Evolutionary conservation across 2,113 vertebrate genomes (phyloP), one percentile per base, ranked within the genome.

Genomic region (Lichenostomus cassidix): DNA sequence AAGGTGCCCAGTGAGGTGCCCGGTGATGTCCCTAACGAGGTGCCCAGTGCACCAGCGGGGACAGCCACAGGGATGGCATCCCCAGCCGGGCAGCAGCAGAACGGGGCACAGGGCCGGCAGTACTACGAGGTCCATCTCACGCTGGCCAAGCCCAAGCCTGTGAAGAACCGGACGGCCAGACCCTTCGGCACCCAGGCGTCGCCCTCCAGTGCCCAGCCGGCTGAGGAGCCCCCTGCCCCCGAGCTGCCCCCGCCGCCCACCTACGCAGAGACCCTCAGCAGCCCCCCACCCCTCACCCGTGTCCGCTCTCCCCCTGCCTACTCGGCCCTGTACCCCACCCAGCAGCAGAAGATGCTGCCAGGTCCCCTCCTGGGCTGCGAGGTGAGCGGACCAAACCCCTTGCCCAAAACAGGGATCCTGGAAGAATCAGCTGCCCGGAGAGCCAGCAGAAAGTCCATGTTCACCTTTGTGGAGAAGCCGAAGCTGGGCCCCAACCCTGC

Each of bases 381-480:
- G 56, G 93, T 83, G 55, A 97, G 91, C 1, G 87, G 81, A 52
- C 92, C 56, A 0, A 83, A 78, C 19, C 95, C 98, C 10, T 74
- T 98, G 75, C 94, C 96, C 92, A 99, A 99, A 97, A 98, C 98
- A 0, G 99, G 99, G 69, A 98, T 99, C 86, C 96, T 99, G 75
- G 99, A 99, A 53, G 98, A 99, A 58, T 98, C 98, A 0, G 96
- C 97, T 25, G 96, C 96, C 25, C 98, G 97, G 20, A 95, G 98
- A 87, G 92, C 91, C 12, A 91, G 84, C 89, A 98, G 97, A 37
- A 99, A 99, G 84, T 97, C 99, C 42, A 99, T 99, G 99, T 99
- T 99, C 98, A 99, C 99, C 12, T 99, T 99, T 3, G 98, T 99
- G 41, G 99, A 99, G 97, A 99, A 99, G 94, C 98, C 98, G 0